Base-by-base conservation (phyloP, 2,797 vertebrate species). In the Takifugu ocellatus region DNA sequence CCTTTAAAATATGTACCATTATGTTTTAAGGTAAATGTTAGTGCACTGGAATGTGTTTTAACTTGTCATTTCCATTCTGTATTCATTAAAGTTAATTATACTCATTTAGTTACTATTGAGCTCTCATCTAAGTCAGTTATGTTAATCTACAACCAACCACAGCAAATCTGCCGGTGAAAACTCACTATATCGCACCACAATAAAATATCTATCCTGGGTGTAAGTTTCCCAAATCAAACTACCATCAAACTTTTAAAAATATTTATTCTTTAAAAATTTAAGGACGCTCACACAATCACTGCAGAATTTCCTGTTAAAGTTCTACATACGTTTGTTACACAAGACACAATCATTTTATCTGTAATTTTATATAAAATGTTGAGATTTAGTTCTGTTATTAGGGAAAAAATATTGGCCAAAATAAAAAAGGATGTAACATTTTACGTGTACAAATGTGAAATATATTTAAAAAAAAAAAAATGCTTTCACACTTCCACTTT, bases 11-110 rank as follows among this genome's bases (percentile, higher is more conserved):
- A 12, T 7, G 7, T 29, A 29, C 4, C 7, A 4, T 29, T 29
- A 5, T 39, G 11, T 39, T 39, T 58, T 55, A 44, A 60, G 52
- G 49, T 58, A 57, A 61, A 51, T 55, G 65, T 77, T 66, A 69
- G 61, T 49, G 33, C 76, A 70, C 73, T 79, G 72, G 47, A 4
- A 45, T 62, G 59, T 80, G 59, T 80, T 81, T 68, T 74, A 67
- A 77, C 54, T 75, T 49, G 49, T 59, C 74, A 61, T 64, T 84
- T 79, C 73, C 26, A 76, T 79, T 84, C 81, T 79, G 68, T 73
- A 80, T 74, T 70, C 62, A 85, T 88, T 87, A 88, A 84, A 83
- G 78, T 68, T 74, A 76, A 72, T 53, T 66, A 62, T 75, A 52
- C 55, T 71, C 54, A 64, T 51, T 48, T 25, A 50, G 43, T 51